Percentiles rank a stretch among this genome's conserved stretches.
These are phyloP conservation scores for Allygus modestus DNA, from an alignment of 2,888 invertebrate genomes.

Conservation along the genomic window DNA sequence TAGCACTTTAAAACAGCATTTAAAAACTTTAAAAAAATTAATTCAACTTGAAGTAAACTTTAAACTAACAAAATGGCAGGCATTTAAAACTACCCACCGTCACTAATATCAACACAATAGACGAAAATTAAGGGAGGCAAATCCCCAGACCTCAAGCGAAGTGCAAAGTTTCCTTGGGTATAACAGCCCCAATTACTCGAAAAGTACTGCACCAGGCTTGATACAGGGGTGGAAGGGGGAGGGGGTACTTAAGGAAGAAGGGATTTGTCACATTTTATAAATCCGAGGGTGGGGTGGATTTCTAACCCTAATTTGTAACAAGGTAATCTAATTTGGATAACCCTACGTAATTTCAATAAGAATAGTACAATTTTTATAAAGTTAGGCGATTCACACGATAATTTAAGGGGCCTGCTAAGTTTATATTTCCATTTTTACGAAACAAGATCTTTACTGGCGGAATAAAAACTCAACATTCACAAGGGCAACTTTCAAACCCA, in stretches of 20 bases:
- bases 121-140: conserved; percentile 11
- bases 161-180: conserved; percentile 20
- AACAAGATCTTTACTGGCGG: no score
- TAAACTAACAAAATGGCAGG: conserved; percentile 15
- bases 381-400: no score
- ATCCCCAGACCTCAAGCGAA: background rate
- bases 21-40: background rate
- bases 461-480: no score
- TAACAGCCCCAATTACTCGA: conserved; percentile 38
- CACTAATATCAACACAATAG: conserved; percentile 40
- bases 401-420: no score
- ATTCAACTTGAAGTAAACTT: conserved; percentile 1
- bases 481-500: no score
- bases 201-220: background rate
- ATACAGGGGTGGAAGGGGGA: background rate
- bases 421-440: no score
- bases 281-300: background rate
- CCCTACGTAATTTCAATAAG: no score
- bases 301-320: background rate
- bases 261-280: conserved; percentile 31
- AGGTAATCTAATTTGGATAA: background rate
- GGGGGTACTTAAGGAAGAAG: background rate
- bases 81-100: conserved; percentile 19
- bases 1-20: no score
- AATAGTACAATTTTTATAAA: no score